A percentile compares a stretch with the other conserved stretches of the same genome.
Evolutionary conservation across 1,140 invertebrate genomes (phyloP).

Genomic region (Pogonomyrmex californicus): DNA sequence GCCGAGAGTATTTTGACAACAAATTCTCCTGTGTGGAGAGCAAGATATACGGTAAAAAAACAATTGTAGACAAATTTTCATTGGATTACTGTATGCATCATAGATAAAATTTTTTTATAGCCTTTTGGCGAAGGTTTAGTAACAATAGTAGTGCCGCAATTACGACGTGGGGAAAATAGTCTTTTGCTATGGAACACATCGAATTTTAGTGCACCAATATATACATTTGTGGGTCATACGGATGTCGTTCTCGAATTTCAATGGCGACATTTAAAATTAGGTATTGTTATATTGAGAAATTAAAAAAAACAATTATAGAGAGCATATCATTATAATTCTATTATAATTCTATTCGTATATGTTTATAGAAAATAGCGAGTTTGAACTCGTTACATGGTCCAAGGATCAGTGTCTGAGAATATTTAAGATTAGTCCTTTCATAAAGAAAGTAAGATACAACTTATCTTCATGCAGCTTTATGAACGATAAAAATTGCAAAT

Average conservation of each 20-base stretch:
- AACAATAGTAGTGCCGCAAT: constrained; percentile 95
- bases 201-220: constrained; percentile 91
- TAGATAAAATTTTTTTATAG: constrained; percentile 81
- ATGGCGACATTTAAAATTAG: constrained; percentile 92
- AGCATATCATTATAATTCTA: constrained; percentile 7
- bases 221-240: constrained; percentile 96
- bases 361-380: constrained; percentile 88
- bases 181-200: constrained; percentile 94
- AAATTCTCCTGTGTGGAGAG: constrained; percentile 96
- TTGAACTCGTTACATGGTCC: constrained; percentile 98
- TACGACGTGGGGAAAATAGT: constrained; percentile 93
- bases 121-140: constrained; percentile 97
- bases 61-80: not conserved
- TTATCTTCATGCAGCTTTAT: constrained; percentile 15
- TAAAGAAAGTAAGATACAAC: constrained; percentile 89
- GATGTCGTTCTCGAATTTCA: constrained; percentile 98
- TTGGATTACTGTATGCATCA: not conserved
- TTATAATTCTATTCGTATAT: constrained; percentile 59
- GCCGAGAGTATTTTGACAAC: constrained; percentile 94
- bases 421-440: constrained; percentile 95
- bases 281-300: constrained; percentile 71
- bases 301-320: not conserved
- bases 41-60: constrained; percentile 92
- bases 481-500: constrained; percentile 4
- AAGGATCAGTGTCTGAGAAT: constrained; percentile 96